Evolutionary conservation across 2,888 invertebrate genomes (phyloP).

Genomic region (Suillia variegata): DNA sequence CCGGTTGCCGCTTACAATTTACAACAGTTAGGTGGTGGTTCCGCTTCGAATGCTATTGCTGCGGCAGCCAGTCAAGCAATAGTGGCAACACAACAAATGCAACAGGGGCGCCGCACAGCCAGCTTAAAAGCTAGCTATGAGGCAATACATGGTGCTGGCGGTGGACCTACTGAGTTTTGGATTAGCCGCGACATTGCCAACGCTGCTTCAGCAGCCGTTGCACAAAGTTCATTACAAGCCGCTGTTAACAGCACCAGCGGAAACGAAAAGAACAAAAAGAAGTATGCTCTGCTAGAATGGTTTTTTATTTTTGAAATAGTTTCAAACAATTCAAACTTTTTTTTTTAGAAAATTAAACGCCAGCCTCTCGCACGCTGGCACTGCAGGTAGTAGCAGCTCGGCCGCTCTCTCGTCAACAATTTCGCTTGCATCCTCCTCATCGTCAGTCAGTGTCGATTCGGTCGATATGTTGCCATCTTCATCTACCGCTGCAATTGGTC

Average conservation of each 20-base stretch:
- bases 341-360: conserved; percentile 44
- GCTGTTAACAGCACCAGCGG: conserved; percentile 71
- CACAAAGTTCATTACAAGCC: conserved; percentile 72
- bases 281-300: conserved; percentile 31
- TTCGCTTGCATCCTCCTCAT: conserved; percentile 50
- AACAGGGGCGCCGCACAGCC: conserved; percentile 90
- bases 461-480: conserved; percentile 41
- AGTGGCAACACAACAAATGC: conserved; percentile 95
- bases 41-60: conserved; percentile 85
- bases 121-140: conserved; percentile 95
- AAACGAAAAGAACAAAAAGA: conserved; percentile 55
- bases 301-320: neutral
- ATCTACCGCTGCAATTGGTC: conserved; percentile 13
- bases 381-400: conserved; percentile 26
- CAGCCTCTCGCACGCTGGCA: conserved; percentile 30
- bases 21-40: conserved; percentile 72
- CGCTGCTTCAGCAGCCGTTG: conserved; percentile 67
- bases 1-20: conserved; percentile 69
- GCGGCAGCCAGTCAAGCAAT: conserved; percentile 96
- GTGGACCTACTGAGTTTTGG: conserved; percentile 69
- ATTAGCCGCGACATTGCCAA: conserved; percentile 72
- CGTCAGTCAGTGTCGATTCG: conserved; percentile 49
- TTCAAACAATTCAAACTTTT: no score
- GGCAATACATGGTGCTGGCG: conserved; percentile 75
- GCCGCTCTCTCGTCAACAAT: conserved; percentile 47